These are phyloP conservation scores for Limenitis camilla DNA, from an alignment of 2,888 invertebrate genomes.

Conservation along the genomic window DNA sequence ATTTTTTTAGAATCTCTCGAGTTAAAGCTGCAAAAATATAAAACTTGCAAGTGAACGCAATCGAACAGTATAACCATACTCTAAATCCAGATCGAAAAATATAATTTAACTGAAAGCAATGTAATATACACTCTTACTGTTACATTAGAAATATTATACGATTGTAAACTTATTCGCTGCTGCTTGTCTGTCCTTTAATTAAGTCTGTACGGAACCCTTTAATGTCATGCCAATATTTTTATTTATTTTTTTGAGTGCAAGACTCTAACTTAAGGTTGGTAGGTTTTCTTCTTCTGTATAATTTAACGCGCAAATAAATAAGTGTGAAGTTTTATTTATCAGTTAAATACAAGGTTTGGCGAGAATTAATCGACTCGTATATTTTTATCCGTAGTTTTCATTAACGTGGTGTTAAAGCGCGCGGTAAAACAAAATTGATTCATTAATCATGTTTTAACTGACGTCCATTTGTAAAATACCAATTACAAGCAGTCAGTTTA, in stretches of 20 bases:
- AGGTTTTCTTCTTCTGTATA: slow-evolving; percentile 31
- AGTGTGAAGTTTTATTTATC: slow-evolving; percentile 37
- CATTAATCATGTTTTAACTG: slow-evolving; percentile 29
- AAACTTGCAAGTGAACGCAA: no score
- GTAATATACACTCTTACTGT: no score
- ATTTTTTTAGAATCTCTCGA: no score
- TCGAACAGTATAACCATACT: no score
- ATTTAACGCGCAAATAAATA: slow-evolving; percentile 43
- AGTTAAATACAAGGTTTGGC: slow-evolving; percentile 31
- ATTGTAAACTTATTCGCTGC: no score
- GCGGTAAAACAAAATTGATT: slow-evolving; percentile 26
- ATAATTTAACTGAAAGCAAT: no score
- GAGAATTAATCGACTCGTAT: slow-evolving; percentile 38
- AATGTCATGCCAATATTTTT: background rate
- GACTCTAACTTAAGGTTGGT: slow-evolving; percentile 2
- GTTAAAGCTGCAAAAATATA: no score
- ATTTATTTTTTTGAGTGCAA: background rate
- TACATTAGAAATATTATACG: no score
- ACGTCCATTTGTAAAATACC: slow-evolving; percentile 3
- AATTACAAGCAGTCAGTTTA: background rate
- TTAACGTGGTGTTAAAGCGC: slow-evolving; percentile 31
- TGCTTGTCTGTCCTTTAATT: no score
- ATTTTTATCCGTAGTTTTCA: slow-evolving; percentile 30
- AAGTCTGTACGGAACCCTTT: no score
- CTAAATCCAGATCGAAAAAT: no score